phyloP scores from a whole-genome alignment of 2,797 vertebrate species.

The Intellagama lesueurii region DNA sequence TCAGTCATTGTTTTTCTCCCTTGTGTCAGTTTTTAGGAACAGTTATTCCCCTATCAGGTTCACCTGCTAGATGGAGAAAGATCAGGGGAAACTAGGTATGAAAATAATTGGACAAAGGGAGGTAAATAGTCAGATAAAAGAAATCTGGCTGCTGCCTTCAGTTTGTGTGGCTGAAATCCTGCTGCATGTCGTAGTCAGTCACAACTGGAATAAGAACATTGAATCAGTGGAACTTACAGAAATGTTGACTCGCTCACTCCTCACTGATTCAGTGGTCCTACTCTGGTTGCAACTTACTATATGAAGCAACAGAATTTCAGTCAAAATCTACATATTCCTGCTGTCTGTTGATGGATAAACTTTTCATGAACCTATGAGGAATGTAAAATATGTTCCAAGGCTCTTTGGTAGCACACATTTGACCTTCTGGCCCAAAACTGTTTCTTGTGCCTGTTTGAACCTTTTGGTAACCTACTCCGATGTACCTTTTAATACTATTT shows the following conservation, averaged over 20 bases:
- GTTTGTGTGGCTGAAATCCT: neutral
- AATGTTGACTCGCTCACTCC: neutral
- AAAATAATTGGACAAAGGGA: neutral
- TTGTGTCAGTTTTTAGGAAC: neutral
- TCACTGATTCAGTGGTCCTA: too few species aligned
- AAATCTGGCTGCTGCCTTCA: neutral
- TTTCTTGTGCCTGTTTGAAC: neutral
- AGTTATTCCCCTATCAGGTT: neutral
- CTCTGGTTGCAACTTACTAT: too few species aligned
- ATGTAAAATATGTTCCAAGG: neutral
- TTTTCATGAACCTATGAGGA: neutral
- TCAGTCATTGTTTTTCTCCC: neutral
- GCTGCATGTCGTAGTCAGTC: too few species aligned
- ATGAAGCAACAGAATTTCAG: too few species aligned
- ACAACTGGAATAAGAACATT: too few species aligned
- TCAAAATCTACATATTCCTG: neutral
- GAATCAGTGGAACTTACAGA: too few species aligned
- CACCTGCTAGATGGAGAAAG: neutral
- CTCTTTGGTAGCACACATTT: slow-evolving; percentile 19
- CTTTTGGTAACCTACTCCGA: neutral
- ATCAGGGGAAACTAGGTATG: neutral
- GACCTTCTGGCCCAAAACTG: neutral
- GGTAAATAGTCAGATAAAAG: neutral
- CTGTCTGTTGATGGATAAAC: neutral
- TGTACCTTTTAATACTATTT: neutral